Evolutionary conservation across 2,888 invertebrate genomes (phyloP).

Genomic region (Polietes domitor): DNA sequence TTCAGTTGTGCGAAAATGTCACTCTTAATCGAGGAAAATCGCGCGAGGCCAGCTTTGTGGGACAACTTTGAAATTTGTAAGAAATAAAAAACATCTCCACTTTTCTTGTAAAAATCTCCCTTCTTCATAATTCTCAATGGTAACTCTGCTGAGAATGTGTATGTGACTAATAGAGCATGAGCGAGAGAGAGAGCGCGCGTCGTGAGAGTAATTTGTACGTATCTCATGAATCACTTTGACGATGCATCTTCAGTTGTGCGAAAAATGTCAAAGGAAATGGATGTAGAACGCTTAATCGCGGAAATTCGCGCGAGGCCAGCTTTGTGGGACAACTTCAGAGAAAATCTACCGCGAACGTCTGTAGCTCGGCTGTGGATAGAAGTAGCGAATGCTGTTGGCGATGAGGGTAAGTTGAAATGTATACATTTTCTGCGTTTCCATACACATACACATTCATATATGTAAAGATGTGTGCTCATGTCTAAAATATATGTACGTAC

Average conservation of each 20-base stretch:
- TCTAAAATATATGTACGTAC: not conserved
- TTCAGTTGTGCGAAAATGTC: conserved; percentile 74
- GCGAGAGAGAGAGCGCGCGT: too few species aligned
- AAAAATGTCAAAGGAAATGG: conserved; percentile 75
- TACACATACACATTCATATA: too few species aligned
- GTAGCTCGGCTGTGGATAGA: conserved; percentile 71
- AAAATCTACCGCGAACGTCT: conserved; percentile 72
- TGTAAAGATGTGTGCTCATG: not conserved
- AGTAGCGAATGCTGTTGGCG: conserved; percentile 69
- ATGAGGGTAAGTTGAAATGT: conserved; percentile 72
- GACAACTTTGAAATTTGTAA: too few species aligned
- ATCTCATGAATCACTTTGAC: conserved; percentile 31
- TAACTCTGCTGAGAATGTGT: too few species aligned
- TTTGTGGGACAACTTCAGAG: conserved; percentile 74
- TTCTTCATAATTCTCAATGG: too few species aligned
- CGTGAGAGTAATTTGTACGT: too few species aligned
- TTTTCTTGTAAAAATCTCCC: too few species aligned
- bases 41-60: conserved; percentile 74
- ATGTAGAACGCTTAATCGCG: conserved; percentile 74
- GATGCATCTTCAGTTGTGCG: conserved; percentile 71
- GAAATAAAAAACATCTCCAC: too few species aligned
- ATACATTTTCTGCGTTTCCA: too few species aligned
- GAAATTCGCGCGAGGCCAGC: conserved; percentile 73
- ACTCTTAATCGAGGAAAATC: conserved; percentile 74
- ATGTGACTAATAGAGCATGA: too few species aligned